Conservation (phyloP, 2,797 vertebrate species). For the Gymnocypris eckloni region DNA sequence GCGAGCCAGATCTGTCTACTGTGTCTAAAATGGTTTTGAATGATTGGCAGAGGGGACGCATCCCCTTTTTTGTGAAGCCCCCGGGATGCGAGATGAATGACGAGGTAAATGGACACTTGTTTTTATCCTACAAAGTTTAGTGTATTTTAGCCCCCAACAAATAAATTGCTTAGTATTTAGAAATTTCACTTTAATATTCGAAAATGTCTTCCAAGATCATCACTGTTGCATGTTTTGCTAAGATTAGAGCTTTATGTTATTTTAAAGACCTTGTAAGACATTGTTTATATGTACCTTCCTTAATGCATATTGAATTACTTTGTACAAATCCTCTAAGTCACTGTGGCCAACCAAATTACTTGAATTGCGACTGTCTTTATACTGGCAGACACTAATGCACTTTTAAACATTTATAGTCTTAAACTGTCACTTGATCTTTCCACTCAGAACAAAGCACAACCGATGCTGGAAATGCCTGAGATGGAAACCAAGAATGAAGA, state of each 20-base stretch:
- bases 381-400: background rate
- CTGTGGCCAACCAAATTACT: slow-evolving; percentile 6
- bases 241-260: background rate
- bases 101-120: slow-evolving; percentile 74
- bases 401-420: slow-evolving; percentile 3
- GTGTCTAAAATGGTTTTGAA: slow-evolving; percentile 99
- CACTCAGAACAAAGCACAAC: slow-evolving; percentile 59
- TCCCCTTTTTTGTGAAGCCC: slow-evolving; percentile 97
- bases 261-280: background rate
- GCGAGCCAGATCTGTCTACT: slow-evolving; percentile 91
- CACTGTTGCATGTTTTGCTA: background rate
- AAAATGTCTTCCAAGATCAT: background rate
- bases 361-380: slow-evolving; percentile 8
- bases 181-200: background rate
- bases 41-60: slow-evolving; percentile 97
- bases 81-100: slow-evolving; percentile 80
- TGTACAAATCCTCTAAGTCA: background rate
- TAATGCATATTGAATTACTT: slow-evolving; percentile 14
- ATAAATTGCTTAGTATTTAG: background rate
- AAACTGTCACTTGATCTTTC: slow-evolving; percentile 24
- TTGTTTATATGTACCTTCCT: slow-evolving; percentile 9
- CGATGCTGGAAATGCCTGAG: slow-evolving; percentile 54
- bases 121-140: background rate
- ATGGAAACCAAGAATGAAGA: slow-evolving; percentile 50
- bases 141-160: background rate